Evolutionary conservation across 1,140 invertebrate species (phyloP).

Genomic region (Probaryconus sp.): DNA sequence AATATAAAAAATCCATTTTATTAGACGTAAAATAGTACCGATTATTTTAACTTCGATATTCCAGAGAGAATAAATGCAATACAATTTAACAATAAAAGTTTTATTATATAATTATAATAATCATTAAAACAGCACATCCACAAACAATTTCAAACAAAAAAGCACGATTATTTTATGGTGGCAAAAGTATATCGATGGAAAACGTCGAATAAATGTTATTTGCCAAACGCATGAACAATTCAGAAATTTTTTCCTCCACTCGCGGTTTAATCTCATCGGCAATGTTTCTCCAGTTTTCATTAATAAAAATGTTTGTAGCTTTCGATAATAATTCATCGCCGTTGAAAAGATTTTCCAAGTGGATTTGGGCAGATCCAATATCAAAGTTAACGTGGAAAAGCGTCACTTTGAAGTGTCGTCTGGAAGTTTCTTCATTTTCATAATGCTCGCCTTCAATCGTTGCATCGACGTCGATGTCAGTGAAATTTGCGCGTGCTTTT

Average conservation of each 20-base stretch:
- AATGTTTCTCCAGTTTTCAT: constrained; percentile 82
- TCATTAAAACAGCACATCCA: too few species aligned
- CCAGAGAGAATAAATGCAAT: too few species aligned
- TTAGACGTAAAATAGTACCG: too few species aligned
- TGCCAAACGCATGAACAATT: constrained; percentile 79
- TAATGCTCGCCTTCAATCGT: constrained; percentile 80
- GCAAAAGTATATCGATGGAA: constrained; percentile 71
- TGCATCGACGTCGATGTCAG: constrained; percentile 81
- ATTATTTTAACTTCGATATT: too few species aligned
- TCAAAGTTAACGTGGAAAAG: constrained; percentile 82
- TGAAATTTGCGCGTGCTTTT: constrained; percentile 78
- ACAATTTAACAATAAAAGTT: too few species aligned
- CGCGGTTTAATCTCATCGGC: constrained; percentile 81
- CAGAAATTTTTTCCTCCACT: constrained; percentile 78
- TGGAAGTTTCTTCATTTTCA: constrained; percentile 69
- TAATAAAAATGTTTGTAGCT: constrained; percentile 81
- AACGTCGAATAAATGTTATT: constrained; percentile 78
- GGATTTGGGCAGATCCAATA: constrained; percentile 80
- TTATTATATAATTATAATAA: too few species aligned
- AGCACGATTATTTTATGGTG: constrained; percentile 62
- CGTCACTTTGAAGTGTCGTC: constrained; percentile 80
- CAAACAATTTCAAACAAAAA: too few species aligned
- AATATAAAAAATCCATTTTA: too few species aligned
- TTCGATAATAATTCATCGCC: constrained; percentile 82
- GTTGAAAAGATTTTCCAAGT: constrained; percentile 84